Percentiles rank a stretch among this genome's conserved stretches.
These are phyloP conservation scores for Sitobion miscanthi DNA, from an alignment of 1,140 invertebrate genomes.

Conservation along the genomic window DNA sequence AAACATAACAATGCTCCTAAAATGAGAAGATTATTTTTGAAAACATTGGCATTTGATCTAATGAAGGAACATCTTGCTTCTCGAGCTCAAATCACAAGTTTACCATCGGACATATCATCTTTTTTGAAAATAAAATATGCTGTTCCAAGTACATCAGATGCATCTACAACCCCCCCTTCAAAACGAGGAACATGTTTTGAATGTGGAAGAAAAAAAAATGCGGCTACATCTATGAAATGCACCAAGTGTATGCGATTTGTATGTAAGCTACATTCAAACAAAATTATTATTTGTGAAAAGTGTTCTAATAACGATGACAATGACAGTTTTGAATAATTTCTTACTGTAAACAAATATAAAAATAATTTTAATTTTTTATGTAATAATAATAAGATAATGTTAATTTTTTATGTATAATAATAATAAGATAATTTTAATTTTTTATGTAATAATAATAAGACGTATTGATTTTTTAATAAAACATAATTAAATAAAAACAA, in stretches of 20 bases:
- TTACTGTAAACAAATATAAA: neutral
- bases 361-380: neutral
- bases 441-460: neutral
- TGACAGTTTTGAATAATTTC: neutral
- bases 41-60: neutral
- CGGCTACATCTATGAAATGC: neutral
- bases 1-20: too few species aligned
- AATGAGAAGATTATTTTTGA: neutral
- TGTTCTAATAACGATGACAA: neutral
- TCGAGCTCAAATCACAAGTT: neutral
- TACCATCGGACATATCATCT: neutral
- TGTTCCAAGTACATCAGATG: neutral
- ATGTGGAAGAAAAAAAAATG: neutral
- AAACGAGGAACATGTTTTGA: neutral
- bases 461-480: neutral
- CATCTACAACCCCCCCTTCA: neutral
- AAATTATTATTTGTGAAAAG: neutral
- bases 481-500: neutral
- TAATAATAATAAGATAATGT: neutral
- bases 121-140: neutral
- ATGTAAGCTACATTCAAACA: neutral
- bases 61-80: neutral
- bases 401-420: too few species aligned
- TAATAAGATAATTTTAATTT: too few species aligned
- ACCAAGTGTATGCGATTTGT: neutral